A percentile compares a stretch with the other conserved stretches of the same genome.
Conservation (phyloP, 1,140 invertebrate genomes). For the Pseudomyrmex concolor region DNA sequence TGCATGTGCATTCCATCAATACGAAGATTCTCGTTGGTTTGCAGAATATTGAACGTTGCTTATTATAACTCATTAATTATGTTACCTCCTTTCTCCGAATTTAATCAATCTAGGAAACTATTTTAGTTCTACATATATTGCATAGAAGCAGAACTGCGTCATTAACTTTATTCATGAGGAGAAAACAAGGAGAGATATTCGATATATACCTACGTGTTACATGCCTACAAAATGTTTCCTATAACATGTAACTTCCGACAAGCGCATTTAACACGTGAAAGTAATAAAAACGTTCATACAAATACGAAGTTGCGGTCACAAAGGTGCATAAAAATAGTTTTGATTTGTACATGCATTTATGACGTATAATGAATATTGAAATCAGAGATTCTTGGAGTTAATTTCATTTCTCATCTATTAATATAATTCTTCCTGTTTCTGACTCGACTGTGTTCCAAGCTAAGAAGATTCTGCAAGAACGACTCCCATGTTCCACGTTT, state of each 20-base stretch:
- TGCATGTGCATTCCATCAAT: neutral
- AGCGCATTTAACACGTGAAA: neutral
- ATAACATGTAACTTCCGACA: neutral
- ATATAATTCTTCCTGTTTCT: conserved; percentile 19
- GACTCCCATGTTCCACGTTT: neutral
- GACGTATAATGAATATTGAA: conserved; percentile 2
- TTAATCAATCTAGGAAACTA: neutral
- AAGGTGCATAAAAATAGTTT: too few relatives aligned
- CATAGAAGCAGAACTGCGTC: neutral
- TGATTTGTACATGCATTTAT: neutral
- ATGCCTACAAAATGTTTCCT: neutral
- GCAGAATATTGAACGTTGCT: neutral
- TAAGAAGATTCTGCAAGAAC: conserved; percentile 8
- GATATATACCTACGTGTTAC: neutral
- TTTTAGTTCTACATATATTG: neutral
- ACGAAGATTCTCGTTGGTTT: neutral
- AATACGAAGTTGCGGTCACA: neutral
- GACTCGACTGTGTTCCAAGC: neutral
- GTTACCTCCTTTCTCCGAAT: neutral
- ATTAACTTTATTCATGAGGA: neutral
- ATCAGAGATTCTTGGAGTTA: neutral
- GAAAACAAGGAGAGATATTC: neutral
- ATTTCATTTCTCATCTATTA: conserved; percentile 3
- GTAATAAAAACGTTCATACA: neutral
- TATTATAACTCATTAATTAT: conserved; percentile 15